These are phyloP conservation scores for Calameuta pallipes DNA, from an alignment of 2,888 invertebrate species.

Conservation along the genomic window DNA sequence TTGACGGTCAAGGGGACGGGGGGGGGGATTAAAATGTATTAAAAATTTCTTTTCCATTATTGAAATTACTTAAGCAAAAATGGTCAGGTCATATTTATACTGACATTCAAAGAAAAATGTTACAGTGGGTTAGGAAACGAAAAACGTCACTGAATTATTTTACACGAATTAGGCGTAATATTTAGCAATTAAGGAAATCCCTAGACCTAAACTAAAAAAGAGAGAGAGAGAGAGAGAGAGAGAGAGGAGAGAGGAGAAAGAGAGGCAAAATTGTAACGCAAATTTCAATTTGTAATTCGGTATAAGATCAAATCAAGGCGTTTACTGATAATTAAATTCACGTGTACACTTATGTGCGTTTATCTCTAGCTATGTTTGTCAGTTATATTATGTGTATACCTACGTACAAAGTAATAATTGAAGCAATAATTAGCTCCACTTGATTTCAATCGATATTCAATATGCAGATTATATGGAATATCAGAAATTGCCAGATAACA, in stretches of 20 bases:
- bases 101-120: not conserved
- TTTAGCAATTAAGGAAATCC: too few relatives aligned
- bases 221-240: too few relatives aligned
- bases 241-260: too few relatives aligned
- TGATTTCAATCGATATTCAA: not conserved
- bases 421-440: not conserved
- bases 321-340: not conserved
- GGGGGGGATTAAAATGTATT: not conserved
- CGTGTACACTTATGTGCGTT: not conserved
- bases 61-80: not conserved
- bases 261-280: not conserved
- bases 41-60: not conserved
- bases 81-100: not conserved
- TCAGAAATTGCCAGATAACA: not conserved
- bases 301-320: not conserved
- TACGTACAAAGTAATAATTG: not conserved
- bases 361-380: not conserved
- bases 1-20: not conserved
- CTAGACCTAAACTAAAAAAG: not conserved
- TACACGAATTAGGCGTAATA: not conserved
- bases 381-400: not conserved
- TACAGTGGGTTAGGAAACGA: not conserved
- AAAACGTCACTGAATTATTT: not conserved
- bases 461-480: not conserved
- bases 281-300: not conserved